These are phyloP conservation scores for Calonectris borealis DNA, from an alignment of 2,113 vertebrate species.

Conservation along the genomic window DNA sequence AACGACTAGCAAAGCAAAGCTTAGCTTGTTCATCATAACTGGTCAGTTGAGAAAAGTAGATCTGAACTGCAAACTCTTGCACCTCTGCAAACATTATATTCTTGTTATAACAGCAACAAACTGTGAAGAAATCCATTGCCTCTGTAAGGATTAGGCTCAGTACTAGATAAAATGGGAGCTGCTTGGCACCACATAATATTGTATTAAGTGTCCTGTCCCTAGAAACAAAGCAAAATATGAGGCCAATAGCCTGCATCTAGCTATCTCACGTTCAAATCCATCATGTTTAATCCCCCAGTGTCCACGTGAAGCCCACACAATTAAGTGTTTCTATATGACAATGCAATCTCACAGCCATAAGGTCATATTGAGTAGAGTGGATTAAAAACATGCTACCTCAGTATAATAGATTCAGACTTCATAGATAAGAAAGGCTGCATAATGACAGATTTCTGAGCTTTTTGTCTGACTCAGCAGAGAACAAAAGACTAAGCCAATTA, in stretches of 20 bases:
- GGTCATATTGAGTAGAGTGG: background rate
- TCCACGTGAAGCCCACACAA: background rate
- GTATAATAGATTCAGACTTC: background rate
- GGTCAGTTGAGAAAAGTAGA: background rate
- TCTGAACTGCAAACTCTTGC: background rate
- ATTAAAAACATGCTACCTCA: background rate
- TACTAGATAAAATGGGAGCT: background rate
- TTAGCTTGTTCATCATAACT: background rate
- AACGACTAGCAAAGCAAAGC: background rate
- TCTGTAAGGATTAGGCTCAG: background rate
- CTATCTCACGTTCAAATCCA: fast-evolving
- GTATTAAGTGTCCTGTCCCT: background rate
- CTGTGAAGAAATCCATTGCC: background rate
- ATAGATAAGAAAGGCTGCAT: background rate
- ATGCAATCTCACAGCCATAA: background rate
- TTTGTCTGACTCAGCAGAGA: slow-evolving; percentile 21
- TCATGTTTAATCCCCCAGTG: background rate
- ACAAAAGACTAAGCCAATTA: slow-evolving; percentile 32
- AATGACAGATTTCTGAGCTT: background rate
- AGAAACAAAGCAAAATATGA: background rate
- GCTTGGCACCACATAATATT: background rate
- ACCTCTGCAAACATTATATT: background rate
- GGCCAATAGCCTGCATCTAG: background rate
- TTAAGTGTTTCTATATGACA: background rate
- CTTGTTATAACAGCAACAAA: background rate